phyloP scores from a whole-genome alignment of 2,888 invertebrate species.

The Synanthedon andrenaeformis region DNA sequence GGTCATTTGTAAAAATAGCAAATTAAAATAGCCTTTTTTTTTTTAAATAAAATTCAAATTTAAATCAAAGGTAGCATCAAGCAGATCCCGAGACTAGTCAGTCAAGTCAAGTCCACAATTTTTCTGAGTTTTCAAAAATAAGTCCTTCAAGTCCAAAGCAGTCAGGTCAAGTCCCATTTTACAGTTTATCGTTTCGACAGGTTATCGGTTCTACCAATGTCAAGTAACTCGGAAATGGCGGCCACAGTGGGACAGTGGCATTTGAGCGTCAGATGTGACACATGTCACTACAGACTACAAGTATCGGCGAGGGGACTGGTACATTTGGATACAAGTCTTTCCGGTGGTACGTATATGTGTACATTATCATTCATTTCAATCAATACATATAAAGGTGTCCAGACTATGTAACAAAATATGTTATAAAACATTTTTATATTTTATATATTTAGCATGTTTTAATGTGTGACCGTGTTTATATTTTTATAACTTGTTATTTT shows the following conservation, averaged over 20 bases:
- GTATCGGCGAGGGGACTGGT: conserved; percentile 42
- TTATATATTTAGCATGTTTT: background rate
- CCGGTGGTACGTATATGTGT: conserved; percentile 1
- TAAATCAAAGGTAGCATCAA: no score
- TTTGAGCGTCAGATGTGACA: conserved; percentile 49
- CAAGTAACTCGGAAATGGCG: conserved; percentile 13
- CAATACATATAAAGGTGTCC: background rate
- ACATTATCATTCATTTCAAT: background rate
- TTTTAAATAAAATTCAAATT: no score
- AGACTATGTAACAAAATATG: background rate
- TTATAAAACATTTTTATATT: no score
- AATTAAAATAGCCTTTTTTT: no score
- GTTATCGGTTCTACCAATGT: conserved; percentile 39
- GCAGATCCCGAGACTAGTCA: no score
- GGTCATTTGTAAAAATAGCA: no score
- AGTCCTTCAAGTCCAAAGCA: no score
- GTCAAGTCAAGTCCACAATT: no score
- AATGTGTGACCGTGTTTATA: background rate
- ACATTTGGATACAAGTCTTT: conserved; percentile 32
- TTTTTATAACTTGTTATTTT: no score
- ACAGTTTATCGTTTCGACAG: conserved; percentile 18
- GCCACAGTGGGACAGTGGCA: conserved; percentile 53
- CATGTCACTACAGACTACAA: conserved; percentile 46
- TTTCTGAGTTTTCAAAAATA: no score
- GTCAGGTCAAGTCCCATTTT: no score